Percentiles rank a stretch among this genome's conserved stretches.
Conservation (phyloP, 2,888 invertebrate genomes). For the Euproctis similis region DNA sequence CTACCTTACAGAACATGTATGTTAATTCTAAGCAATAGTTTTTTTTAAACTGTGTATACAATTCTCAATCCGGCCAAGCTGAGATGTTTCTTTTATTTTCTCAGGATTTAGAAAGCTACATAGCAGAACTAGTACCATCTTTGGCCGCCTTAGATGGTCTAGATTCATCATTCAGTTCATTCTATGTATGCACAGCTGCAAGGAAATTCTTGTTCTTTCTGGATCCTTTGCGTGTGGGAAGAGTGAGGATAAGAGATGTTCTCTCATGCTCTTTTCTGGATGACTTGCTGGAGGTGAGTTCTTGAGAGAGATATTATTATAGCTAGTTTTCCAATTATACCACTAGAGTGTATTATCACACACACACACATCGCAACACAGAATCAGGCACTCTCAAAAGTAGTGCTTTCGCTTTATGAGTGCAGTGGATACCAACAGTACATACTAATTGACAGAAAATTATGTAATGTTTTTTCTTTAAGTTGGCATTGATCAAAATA, state of each 20-base stretch:
- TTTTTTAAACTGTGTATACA: too few species aligned
- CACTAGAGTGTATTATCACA: too few species aligned
- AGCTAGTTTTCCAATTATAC: too few species aligned
- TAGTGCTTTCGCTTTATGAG: too few species aligned
- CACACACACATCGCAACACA: too few species aligned
- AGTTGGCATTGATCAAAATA: too few species aligned
- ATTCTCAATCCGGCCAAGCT: too few species aligned
- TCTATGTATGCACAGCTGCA: slow-evolving; percentile 97
- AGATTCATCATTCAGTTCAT: slow-evolving; percentile 94
- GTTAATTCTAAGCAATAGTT: too few species aligned
- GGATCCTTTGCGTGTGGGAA: slow-evolving; percentile 90
- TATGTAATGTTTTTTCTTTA: too few species aligned
- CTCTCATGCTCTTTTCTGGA: slow-evolving; percentile 94
- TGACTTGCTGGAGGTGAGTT: slow-evolving; percentile 86
- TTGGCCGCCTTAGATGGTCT: slow-evolving; percentile 91
- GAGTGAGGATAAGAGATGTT: slow-evolving; percentile 93
- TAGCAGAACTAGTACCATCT: slow-evolving; percentile 93
- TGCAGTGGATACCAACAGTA: too few species aligned
- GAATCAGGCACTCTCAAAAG: too few species aligned
- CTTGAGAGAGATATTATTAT: neutral
- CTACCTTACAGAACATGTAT: slow-evolving; percentile 85
- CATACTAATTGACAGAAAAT: too few species aligned
- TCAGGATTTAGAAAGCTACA: slow-evolving; percentile 96
- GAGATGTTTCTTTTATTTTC: neutral
- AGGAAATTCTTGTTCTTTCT: slow-evolving; percentile 97